Percentiles rank a stretch among this genome's conserved stretches.
These are phyloP conservation scores for Laothoe populi DNA, from an alignment of 2,888 invertebrate species.

Conservation along the genomic window DNA sequence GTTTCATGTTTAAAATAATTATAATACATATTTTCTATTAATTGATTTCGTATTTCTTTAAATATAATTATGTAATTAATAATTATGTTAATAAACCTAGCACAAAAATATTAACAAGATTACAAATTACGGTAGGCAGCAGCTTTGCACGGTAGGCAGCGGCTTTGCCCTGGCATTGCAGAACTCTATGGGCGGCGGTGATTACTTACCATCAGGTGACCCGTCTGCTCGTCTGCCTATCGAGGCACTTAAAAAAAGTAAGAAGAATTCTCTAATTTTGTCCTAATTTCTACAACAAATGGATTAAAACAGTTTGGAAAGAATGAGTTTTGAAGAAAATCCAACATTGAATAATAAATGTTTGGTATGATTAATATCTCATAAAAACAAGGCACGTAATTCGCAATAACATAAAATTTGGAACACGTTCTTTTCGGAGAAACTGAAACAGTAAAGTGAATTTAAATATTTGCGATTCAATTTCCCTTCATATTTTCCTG, in stretches of 20 bases:
- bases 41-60: too few relatives aligned
- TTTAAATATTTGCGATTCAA: conserved; percentile 16
- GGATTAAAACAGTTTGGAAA: background rate
- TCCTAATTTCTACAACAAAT: background rate
- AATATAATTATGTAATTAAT: too few relatives aligned
- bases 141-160: too few relatives aligned
- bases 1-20: too few relatives aligned
- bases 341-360: background rate
- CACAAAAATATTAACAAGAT: too few relatives aligned
- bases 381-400: conserved; percentile 3
- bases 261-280: background rate
- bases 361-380: conserved; percentile 6
- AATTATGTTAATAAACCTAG: too few relatives aligned
- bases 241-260: background rate
- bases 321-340: background rate
- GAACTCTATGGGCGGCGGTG: too few relatives aligned
- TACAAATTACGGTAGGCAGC: too few relatives aligned
- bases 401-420: background rate
- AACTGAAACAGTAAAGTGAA: background rate
- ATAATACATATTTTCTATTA: too few relatives aligned
- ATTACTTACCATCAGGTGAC: too few relatives aligned
- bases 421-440: background rate
- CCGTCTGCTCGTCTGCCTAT: too few relatives aligned
- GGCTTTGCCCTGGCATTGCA: too few relatives aligned
- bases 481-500: conserved; percentile 10